Conservation (phyloP, 2,797 vertebrate species). For the Enteromius mattozi region DNA sequence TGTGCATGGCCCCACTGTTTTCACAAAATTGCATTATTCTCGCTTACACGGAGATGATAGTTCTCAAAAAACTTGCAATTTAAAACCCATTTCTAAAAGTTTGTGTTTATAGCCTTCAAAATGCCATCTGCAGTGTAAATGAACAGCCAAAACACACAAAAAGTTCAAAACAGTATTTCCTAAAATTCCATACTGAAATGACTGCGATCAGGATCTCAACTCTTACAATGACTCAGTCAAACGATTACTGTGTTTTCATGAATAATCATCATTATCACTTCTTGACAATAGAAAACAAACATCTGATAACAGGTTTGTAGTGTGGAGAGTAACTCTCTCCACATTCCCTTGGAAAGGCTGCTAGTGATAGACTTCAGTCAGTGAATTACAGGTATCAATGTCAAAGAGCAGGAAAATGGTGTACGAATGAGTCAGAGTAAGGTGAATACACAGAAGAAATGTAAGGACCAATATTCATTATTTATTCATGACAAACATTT, state of each 20-base stretch:
- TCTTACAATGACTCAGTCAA: background rate
- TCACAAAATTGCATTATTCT: background rate
- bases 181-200: background rate
- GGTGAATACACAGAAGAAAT: constrained; percentile 49
- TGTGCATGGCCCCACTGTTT: too few relatives aligned
- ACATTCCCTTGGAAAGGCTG: constrained; percentile 42
- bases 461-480: constrained; percentile 48
- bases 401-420: constrained; percentile 56
- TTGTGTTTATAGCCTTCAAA: background rate
- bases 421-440: constrained; percentile 44
- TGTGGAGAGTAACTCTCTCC: constrained; percentile 64
- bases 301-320: background rate
- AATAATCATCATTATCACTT: background rate
- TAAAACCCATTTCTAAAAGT: background rate
- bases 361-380: constrained; percentile 59
- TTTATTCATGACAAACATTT: background rate
- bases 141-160: background rate
- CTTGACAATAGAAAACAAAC: background rate
- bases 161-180: background rate
- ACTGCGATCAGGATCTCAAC: background rate
- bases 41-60: background rate
- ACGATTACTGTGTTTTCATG: background rate
- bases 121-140: background rate
- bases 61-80: background rate
- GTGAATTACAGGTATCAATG: constrained; percentile 64